Evolutionary conservation across 2,888 invertebrate species (phyloP).

Genomic region (Torymus texanus): DNA sequence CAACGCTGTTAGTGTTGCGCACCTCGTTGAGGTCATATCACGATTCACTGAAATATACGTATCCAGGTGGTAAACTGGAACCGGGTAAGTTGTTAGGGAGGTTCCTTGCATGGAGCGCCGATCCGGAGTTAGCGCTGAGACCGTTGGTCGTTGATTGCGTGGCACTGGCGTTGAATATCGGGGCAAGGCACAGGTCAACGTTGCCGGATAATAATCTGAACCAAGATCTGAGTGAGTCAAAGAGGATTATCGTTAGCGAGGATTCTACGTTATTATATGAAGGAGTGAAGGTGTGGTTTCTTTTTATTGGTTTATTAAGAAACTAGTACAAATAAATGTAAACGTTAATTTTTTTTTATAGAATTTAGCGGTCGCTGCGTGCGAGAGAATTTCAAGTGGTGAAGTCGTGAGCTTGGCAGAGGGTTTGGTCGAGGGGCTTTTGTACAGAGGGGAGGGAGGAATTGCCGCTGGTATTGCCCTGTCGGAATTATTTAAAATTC

Average conservation of each 20-base stretch:
- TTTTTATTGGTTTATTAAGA: background rate
- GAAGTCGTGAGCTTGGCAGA: slow-evolving; percentile 68
- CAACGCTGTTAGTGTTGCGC: slow-evolving; percentile 65
- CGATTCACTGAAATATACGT: slow-evolving; percentile 69
- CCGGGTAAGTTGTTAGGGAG: slow-evolving; percentile 69
- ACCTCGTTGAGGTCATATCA: slow-evolving; percentile 68
- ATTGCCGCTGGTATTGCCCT: slow-evolving; percentile 68
- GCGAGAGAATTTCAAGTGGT: slow-evolving; percentile 65
- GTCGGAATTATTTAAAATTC: slow-evolving; percentile 65
- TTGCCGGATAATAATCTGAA: slow-evolving; percentile 65
- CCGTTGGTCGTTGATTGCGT: slow-evolving; percentile 68
- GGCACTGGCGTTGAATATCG: slow-evolving; percentile 66
- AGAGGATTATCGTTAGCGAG: slow-evolving; percentile 64
- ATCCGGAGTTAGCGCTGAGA: slow-evolving; percentile 64
- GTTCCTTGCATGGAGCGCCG: slow-evolving; percentile 69
- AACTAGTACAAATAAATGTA: background rate
- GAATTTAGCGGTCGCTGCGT: slow-evolving; percentile 64
- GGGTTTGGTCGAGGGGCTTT: slow-evolving; percentile 68
- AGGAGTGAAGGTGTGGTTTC: slow-evolving; percentile 62
- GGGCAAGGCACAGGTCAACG: slow-evolving; percentile 66
- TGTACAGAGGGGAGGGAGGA: slow-evolving; percentile 66
- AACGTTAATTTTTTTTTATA: slow-evolving; percentile 38
- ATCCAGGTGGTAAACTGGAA: slow-evolving; percentile 69
- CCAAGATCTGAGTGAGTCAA: slow-evolving; percentile 66
- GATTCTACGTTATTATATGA: slow-evolving; percentile 64